Conservation (phyloP, 2,113 vertebrate genomes). For the Lepisosteus oculatus region DNA sequence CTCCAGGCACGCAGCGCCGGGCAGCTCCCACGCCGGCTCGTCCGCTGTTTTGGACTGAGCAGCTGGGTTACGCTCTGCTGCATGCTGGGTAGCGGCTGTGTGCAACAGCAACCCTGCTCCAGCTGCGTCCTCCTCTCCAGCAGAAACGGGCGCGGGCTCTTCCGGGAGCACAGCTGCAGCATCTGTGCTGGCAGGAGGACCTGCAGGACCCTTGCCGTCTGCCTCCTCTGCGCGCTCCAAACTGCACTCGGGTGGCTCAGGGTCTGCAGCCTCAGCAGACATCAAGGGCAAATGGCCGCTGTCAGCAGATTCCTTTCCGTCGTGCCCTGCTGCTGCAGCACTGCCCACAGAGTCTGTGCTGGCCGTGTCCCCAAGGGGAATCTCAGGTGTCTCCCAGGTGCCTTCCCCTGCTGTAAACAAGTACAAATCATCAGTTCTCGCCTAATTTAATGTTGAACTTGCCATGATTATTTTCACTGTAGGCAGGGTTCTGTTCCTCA, state of each 20-base stretch:
- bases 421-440: neutral
- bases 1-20: neutral
- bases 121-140: neutral
- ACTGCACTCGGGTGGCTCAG: too few species aligned
- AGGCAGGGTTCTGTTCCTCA: too few species aligned
- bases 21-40: neutral
- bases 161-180: neutral
- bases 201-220: too few species aligned
- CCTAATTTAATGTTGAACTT: too few species aligned
- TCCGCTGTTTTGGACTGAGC: neutral
- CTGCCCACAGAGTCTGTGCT: neutral
- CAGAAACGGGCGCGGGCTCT: slow-evolving; percentile 4
- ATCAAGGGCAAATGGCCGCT: too few species aligned
- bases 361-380: neutral
- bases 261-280: too few species aligned
- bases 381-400: neutral
- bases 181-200: neutral
- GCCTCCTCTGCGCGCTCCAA: too few species aligned
- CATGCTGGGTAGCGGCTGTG: neutral
- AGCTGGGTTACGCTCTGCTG: neutral
- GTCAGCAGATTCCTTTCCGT: too few species aligned
- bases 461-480: neutral
- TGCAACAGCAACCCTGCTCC: too few species aligned
- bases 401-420: slow-evolving; percentile 24
- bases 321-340: slow-evolving; percentile 6